Base-by-base conservation (phyloP, 2,113 vertebrate species). In the Silurus asotus region DNA sequence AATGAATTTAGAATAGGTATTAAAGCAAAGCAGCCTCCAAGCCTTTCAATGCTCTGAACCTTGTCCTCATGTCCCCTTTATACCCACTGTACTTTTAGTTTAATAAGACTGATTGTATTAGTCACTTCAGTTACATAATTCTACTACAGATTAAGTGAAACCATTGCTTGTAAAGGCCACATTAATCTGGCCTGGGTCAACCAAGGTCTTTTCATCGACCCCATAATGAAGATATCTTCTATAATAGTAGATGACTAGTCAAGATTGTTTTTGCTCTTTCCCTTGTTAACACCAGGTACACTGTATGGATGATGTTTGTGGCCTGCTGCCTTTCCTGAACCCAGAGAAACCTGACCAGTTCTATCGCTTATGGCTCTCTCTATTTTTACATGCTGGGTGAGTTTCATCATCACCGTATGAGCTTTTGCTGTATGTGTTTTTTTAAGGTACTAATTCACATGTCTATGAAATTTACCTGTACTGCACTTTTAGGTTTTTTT, bases 311-410 rank as follows among this genome's bases (percentile, higher is more conserved):
- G 97, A 99, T 0, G 97, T 99, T 59, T 99, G 98, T 69, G 98
- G 98, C 83, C 97, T 99, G 75, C 95, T 99, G 89, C 98, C 97
- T 88, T 99, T 99, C 92, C 96, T 99, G 87, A 99, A 99, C 90
- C 98, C 98, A 0, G 98, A 99, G 91, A 95, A 98, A 90, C 98
- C 98, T 45, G 98, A 99, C 94, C 98, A 99, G 95, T 99, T 99
- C 93, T 99, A 99, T 93, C 96, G 98, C 88, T 96, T 99, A 82
- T 99, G 98, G 98, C 96, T 99, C 82, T 99, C 98, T 0, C 97
- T 99, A 83, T 99, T 99, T 94, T 94, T 99, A 48, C 98, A 99
- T 8, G 98, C 98, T 80, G 98, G 98, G 98, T 98, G 88, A 95
- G 94, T 94, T 64, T 70, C 23, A 14, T 76, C 49, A 53, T n/a